Percentiles rank a stretch among this genome's conserved stretches.
phyloP scores from a whole-genome alignment of 2,888 invertebrate genomes.

The Parnassius orleans region DNA sequence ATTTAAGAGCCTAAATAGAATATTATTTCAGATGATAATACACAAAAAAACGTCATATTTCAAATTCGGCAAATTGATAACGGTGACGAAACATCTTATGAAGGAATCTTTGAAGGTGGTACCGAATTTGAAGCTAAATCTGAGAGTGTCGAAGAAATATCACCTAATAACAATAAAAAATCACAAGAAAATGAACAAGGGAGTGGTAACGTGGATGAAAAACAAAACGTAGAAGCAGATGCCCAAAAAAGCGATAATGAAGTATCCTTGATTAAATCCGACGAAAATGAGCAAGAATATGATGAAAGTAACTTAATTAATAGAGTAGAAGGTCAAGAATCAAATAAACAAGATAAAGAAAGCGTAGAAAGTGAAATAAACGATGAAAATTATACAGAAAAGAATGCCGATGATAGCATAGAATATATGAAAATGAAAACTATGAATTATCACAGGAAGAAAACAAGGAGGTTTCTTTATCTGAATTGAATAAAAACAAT shows the following conservation, averaged over 20 bases:
- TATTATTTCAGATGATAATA: too few species aligned
- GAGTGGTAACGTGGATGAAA: background rate
- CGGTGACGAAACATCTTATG: background rate
- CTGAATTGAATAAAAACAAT: background rate
- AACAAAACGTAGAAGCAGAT: background rate
- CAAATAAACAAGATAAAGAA: background rate
- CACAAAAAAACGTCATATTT: too few species aligned
- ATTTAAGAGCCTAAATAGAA: too few species aligned
- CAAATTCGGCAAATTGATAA: background rate
- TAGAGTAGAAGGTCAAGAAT: background rate
- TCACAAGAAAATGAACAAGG: conserved; percentile 7
- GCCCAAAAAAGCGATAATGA: background rate
- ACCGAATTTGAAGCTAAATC: background rate
- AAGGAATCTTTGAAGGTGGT: background rate
- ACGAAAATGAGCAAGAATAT: background rate
- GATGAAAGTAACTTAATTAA: background rate
- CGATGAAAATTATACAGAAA: background rate
- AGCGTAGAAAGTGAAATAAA: background rate
- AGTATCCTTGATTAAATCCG: too few species aligned
- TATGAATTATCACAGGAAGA: background rate
- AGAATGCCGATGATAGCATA: background rate
- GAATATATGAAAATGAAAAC: background rate
- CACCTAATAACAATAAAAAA: background rate
- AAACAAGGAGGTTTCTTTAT: background rate
- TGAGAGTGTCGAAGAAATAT: background rate